Evolutionary conservation across 1,140 invertebrate species (phyloP), one percentile per base, ranked within the genome.

Genomic region (Aplysia californica): DNA sequence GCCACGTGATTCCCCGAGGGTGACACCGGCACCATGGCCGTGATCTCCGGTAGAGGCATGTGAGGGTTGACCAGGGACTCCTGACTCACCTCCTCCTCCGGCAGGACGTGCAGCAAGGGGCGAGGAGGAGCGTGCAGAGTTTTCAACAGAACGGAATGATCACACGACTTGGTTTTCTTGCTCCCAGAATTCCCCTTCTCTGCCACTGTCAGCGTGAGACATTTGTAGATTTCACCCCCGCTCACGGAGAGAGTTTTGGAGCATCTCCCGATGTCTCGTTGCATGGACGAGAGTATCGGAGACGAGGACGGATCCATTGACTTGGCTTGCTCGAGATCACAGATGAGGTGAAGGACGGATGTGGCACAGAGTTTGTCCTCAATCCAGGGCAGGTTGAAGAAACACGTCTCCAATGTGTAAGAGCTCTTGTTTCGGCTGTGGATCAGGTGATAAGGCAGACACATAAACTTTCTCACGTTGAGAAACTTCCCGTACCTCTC

Each of bases 351-450:
- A 64, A 88, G 89, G 5, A 91, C 88, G 85, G 93, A 93, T 0
- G 93, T 93, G 2, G 93, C 93, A 56, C 93, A 93, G 0, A 95
- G 89, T 90, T 95, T 95, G 80, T 93, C 92, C 82, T 93, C 92
- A 18, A 95, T 91, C 94, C 94, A 95, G 73, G 92, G 91, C 5
- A 93, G 38, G 58, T 71, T 61, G 23, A 76, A 65, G 26, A 80
- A 55, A 50, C 55, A 66, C 55, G 20, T 74, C 41, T 76, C 59
- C 56, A 69, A 35, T 38, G 67, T 56, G 18, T 2, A 33, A 23
- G 50, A 21, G 20, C 26, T 55, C 29, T 68, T 50, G 20, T 64
- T 66, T 26, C 64, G 33, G 35, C 69, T 65, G 15, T 71, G 76
- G 26, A 80, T 59, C 41, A 77, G 33, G 55, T 80, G 79, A 59